Evolutionary conservation across 2,888 invertebrate species (phyloP).

Genomic region (Patella depressa): DNA sequence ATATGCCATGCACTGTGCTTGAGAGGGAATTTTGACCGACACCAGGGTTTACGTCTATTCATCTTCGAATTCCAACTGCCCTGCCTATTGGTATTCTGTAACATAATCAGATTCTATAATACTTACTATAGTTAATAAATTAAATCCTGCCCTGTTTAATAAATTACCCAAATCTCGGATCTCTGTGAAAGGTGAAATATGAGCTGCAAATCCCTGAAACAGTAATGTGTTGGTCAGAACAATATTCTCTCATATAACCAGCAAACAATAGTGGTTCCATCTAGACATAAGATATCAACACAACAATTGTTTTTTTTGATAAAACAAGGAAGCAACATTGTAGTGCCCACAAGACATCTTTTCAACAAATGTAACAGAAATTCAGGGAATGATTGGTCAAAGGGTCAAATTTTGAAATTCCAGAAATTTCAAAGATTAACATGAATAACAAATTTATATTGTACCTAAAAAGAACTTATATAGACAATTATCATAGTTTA

Average conservation of each 20-base stretch:
- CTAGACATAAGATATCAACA: not conserved
- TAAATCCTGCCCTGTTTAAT: constrained; percentile 87
- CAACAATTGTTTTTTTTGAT: not conserved
- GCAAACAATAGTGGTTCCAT: too few relatives aligned
- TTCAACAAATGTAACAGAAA: too few relatives aligned
- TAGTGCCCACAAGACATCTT: too few relatives aligned
- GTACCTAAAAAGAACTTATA: not conserved
- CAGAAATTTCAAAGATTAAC: not conserved
- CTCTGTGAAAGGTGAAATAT: constrained; percentile 92
- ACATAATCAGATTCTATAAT: not conserved
- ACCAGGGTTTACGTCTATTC: too few relatives aligned
- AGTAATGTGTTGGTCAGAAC: too few relatives aligned
- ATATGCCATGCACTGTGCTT: too few relatives aligned
- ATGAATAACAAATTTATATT: not conserved
- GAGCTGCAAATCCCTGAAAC: constrained; percentile 83
- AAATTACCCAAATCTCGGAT: constrained; percentile 90
- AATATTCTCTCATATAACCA: too few relatives aligned
- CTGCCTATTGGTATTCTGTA: not conserved
- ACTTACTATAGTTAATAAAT: constrained; percentile 87
- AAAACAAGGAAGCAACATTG: not conserved
- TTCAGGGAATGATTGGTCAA: too few relatives aligned
- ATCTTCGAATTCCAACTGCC: too few relatives aligned
- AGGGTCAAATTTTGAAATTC: not conserved
- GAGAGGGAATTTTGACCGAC: too few relatives aligned
- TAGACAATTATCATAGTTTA: too few relatives aligned